Percentiles rank a stretch among this genome's conserved stretches.
Evolutionary conservation across 2,113 vertebrate genomes (phyloP).

Genomic region (Phaethornis superciliosus): DNA sequence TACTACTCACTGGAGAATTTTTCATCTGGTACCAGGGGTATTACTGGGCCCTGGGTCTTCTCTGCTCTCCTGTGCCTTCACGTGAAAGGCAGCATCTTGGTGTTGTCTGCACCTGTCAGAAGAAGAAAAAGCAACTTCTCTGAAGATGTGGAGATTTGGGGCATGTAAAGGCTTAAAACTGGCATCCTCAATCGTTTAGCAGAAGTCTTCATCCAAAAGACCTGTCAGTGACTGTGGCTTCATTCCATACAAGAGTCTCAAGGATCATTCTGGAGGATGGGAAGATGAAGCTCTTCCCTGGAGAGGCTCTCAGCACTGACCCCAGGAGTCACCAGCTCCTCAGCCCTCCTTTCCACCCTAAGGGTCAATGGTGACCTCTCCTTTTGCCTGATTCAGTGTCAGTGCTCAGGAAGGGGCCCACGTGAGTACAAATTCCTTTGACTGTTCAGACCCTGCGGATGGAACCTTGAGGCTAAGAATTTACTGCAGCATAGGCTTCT

Average conservation of each 20-base stretch:
- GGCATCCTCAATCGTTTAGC: not conserved
- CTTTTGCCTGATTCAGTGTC: constrained; percentile 3
- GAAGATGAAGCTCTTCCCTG: not conserved
- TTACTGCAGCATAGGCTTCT: not conserved
- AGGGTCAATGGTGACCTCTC: not conserved
- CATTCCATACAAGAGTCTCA: not conserved
- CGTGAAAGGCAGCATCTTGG: not conserved
- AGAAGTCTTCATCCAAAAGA: not conserved
- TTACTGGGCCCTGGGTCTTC: not conserved
- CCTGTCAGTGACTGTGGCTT: not conserved
- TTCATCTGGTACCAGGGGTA: not conserved
- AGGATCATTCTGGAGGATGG: not conserved
- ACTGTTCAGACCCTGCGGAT: not conserved
- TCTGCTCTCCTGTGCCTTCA: not conserved
- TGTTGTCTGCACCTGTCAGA: not conserved
- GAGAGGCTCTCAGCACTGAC: not conserved
- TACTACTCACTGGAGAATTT: not conserved
- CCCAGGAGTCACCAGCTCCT: not conserved
- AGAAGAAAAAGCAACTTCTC: not conserved
- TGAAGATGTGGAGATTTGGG: not conserved
- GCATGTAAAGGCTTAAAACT: not conserved
- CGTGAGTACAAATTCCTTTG: constrained; percentile 51
- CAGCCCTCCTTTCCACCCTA: not conserved
- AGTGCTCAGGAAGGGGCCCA: constrained; percentile 36
- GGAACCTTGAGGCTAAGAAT: not conserved